Evolutionary conservation across 2,888 invertebrate species (phyloP).

Genomic region (Amitus sp.): DNA sequence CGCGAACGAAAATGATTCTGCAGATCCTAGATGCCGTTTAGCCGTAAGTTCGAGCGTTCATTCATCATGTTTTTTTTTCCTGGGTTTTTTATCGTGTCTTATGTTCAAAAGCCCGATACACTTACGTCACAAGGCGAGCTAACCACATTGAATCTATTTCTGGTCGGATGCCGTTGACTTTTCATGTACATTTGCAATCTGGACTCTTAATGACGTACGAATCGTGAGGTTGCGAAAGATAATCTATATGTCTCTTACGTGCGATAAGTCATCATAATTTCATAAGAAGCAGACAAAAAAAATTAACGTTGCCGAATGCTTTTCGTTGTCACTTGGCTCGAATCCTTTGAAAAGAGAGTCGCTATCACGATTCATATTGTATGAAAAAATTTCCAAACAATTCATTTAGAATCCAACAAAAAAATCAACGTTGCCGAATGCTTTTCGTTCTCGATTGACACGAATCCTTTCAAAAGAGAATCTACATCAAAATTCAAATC

Average conservation of each 20-base stretch:
- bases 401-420: no score
- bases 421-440: background rate
- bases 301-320: background rate
- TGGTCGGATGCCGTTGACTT: constrained; percentile 33
- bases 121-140: constrained; percentile 25
- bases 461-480: no score
- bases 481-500: no score
- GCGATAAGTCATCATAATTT: constrained; percentile 33
- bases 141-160: constrained; percentile 26
- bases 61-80: constrained; percentile 20
- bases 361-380: no score
- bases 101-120: constrained; percentile 21
- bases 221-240: constrained; percentile 27
- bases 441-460: background rate
- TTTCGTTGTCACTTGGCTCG: background rate
- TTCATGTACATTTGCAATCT: constrained; percentile 30
- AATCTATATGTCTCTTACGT: constrained; percentile 15
- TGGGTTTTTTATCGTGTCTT: constrained; percentile 18
- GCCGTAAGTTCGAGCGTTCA: constrained; percentile 16
- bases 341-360: no score
- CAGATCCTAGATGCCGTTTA: constrained; percentile 7
- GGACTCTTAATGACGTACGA: constrained; percentile 26
- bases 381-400: no score
- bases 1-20: constrained; percentile 1
- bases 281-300: constrained; percentile 11